phyloP scores from a whole-genome alignment of 2,888 invertebrate genomes.

The Ferrisia virgata region DNA sequence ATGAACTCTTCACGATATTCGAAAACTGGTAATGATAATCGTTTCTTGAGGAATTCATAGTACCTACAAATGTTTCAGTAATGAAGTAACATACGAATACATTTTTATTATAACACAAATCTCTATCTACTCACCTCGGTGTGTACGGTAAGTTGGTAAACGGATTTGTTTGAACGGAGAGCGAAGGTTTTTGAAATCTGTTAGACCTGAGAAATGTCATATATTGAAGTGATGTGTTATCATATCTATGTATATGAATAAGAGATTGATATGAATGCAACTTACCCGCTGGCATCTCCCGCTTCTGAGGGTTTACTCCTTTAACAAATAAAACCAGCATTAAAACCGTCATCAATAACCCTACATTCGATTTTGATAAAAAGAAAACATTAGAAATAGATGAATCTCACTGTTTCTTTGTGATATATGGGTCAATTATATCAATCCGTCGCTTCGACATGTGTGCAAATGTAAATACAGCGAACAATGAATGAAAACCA shows the following conservation, averaged over 20 bases:
- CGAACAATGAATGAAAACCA: not conserved
- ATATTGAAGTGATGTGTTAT: not conserved
- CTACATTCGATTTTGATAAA: not conserved
- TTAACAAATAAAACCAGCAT: not conserved
- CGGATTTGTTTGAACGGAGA: conserved; percentile 61
- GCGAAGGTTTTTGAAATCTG: conserved; percentile 42
- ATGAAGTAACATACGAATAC: not conserved
- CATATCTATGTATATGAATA: not conserved
- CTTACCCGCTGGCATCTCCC: conserved; percentile 4
- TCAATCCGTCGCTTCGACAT: conserved; percentile 86
- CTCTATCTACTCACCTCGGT: conserved; percentile 58
- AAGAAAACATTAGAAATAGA: not conserved
- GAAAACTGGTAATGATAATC: conserved; percentile 92
- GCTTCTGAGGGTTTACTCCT: not conserved
- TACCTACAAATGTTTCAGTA: conserved; percentile 56
- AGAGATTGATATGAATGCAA: not conserved
- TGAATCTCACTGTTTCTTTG: conserved; percentile 56
- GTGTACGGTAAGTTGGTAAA: conserved; percentile 82
- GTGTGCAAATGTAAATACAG: not conserved
- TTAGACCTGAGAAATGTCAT: conserved; percentile 17
- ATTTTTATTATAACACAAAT: not conserved
- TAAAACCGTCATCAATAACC: not conserved
- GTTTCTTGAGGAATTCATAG: conserved; percentile 81
- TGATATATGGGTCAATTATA: conserved; percentile 78
- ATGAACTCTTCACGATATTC: conserved; percentile 96